Conservation (phyloP, 2,888 invertebrate species). For the Griposia aprilina region DNA sequence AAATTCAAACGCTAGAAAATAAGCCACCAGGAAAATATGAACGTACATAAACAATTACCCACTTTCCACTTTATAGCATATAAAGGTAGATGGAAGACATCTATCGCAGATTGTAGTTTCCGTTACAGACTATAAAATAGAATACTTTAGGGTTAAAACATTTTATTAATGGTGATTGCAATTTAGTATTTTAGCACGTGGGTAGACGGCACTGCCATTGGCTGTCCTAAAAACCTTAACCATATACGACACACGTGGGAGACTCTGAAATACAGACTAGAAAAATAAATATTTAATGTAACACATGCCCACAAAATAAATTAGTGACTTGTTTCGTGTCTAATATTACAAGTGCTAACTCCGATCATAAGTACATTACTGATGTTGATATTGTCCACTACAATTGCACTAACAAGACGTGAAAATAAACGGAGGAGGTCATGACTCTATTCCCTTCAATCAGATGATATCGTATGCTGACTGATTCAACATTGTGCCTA, state of each 20-base stretch:
- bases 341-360: conserved; percentile 30
- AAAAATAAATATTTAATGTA: conserved; percentile 1
- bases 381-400: conserved; percentile 71
- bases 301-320: conserved; percentile 1
- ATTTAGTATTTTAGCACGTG: conserved; percentile 8
- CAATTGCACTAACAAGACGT: conserved; percentile 82
- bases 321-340: conserved; percentile 8
- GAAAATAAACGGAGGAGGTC: conserved; percentile 76
- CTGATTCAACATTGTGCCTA: conserved; percentile 74
- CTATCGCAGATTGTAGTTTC: conserved; percentile 20
- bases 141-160: conserved; percentile 4
- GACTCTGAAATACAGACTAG: not conserved
- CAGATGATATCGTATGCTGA: conserved; percentile 70
- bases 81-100: conserved; percentile 1
- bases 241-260: not conserved
- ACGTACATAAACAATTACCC: conserved; percentile 21
- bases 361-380: conserved; percentile 42
- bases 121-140: conserved; percentile 18
- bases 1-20: conserved; percentile 13
- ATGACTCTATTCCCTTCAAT: conserved; percentile 76
- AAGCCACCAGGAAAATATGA: conserved; percentile 12
- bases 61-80: conserved; percentile 27
- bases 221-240: not conserved
- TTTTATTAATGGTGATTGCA: conserved; percentile 8
- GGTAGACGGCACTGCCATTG: not conserved